Evolutionary conservation across 2,888 invertebrate genomes (phyloP), one percentile per base, ranked within the genome.

Genomic region (Automeris io): DNA sequence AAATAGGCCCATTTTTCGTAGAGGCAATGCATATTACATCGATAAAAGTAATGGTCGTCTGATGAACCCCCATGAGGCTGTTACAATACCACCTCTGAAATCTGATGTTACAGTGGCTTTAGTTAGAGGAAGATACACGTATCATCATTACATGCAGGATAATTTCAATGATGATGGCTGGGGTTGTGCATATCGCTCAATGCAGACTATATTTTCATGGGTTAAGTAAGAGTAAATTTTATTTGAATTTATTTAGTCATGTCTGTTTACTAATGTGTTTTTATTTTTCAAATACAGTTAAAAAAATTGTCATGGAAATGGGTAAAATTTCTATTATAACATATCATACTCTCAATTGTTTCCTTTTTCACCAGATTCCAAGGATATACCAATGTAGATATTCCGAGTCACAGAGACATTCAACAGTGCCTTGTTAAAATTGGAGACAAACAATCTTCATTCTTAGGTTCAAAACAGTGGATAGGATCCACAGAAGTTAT

Each of bases 121-220:
- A 19, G 92, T 99, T 2, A 88, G 91, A 46, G 99, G 99, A 1
- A 89, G 91, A 46, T 99, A 99, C 68, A 88, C 92, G 11, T 99
- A 99, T 77, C 94, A 97, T 70, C 99, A 99, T 75, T 99, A 99
- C 73, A 93, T 96, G 92, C 98, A 98, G 74, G 94, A 98, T 63
- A 90, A 91, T 51, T 91, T 96, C 69, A 94, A 98, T 73, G 99
- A 99, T 63, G 93, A 94, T 70, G 97, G 97, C n/a, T 99, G 99
- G 99, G 99, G 99, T 3, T 99, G 99, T 85, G 99, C 99, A 0
- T 99, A 99, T 70, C 90, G 99, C 43, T 98, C 98, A 0, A 88
- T 99, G 61, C 99, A 99, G 83, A 98, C 99, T 0, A 89, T 99
- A 46, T 91, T 95, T 49, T 98, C 98, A 0, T 99, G 99, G 99